Evolutionary conservation across 2,888 invertebrate species (phyloP), one percentile per base, ranked within the genome.

Genomic region (Pandemis corylana): DNA sequence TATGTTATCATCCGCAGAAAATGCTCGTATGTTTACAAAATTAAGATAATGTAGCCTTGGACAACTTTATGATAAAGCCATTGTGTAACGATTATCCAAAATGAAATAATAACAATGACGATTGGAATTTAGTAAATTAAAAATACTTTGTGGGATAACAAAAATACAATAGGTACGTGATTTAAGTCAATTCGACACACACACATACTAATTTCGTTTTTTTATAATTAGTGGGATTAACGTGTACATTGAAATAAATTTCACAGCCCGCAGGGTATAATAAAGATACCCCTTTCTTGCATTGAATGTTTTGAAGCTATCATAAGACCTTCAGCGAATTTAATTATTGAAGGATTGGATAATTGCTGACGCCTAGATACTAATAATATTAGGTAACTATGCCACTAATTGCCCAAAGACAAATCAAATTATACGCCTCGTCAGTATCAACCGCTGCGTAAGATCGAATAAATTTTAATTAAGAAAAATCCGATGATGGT

Each of bases 331-430:
- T 46, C 20, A 46, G 46, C 12, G 15, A 41, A 44, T 42, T 64
- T 64, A 64, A 64, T 64, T 44, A 64, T 64, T 4, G 5, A 9
- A n/a, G 10, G 44, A 15, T 64, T 44, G 63, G 63, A 44, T 64
- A 64, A 64, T 64, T 64, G 20, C 44, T 64, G 64, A 20, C 64
- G 64, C 44, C 6, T 64, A 64, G 20, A 28, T 64, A 20, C 20
- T 46, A 13, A 44, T 46, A 64, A 20, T 15, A 63, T 71, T 53
- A 53, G 36, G 36, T 64, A 49, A 70, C 53, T 2, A 56, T 44
- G 51, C 42, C 20, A 36, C 7, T 71, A 65, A 71, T 71, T 71
- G 56, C 53, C 46, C 64, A 59, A 65, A 71, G 71, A 36, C 36
- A 65, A 59, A 53, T 36, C 56, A n/a, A 36, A 53, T 13, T 44